These are phyloP conservation scores for Carassius gibelio DNA, from an alignment of 2,113 vertebrate species.

Conservation along the genomic window DNA sequence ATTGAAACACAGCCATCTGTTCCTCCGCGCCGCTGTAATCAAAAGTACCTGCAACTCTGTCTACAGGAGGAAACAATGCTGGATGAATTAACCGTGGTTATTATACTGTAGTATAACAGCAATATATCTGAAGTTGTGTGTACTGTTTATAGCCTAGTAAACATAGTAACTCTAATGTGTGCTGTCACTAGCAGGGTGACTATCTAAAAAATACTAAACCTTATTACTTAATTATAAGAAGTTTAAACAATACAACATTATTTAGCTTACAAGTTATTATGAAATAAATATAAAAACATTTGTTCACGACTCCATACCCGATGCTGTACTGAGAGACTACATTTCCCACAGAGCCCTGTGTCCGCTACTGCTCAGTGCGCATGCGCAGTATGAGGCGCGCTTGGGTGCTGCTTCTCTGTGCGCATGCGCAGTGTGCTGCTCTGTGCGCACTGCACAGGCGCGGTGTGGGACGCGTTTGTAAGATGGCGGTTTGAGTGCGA, in stretches of 20 bases:
- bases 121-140: not conserved
- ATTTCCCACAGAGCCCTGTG: conserved; percentile 59
- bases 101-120: too few species aligned
- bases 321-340: conserved; percentile 58
- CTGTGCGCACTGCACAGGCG: too few species aligned
- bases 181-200: not conserved
- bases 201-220: not conserved
- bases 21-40: conserved; percentile 59
- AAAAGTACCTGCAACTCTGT: not conserved
- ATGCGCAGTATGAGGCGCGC: not conserved
- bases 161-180: not conserved
- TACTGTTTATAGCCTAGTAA: not conserved
- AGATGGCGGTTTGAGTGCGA: conserved; percentile 75
- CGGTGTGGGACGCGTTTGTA: conserved; percentile 56
- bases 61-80: not conserved
- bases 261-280: not conserved
- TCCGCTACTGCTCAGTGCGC: not conserved
- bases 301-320: not conserved
- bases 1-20: conserved; percentile 74
- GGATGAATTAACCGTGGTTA: not conserved
- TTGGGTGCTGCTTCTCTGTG: too few species aligned
- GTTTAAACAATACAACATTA: not conserved
- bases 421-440: too few species aligned
- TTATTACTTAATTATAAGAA: not conserved
- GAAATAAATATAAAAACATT: not conserved